Evolutionary conservation across 2,113 vertebrate species (phyloP), one percentile per base, ranked within the genome.

Genomic region (Podarcis muralis): DNA sequence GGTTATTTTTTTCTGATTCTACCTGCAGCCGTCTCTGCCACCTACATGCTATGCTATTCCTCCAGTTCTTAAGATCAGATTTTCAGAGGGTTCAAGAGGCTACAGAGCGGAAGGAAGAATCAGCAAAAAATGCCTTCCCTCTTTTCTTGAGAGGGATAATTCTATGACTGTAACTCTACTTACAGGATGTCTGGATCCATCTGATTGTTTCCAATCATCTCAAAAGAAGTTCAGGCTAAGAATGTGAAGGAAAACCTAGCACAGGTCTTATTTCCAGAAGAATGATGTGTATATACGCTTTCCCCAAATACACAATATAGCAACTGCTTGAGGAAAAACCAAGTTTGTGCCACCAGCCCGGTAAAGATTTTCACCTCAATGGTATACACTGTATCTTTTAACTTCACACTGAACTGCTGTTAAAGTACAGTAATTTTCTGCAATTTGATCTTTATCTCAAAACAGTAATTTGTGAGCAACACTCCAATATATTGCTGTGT

Each of bases 371-470:
- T 43, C 48, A 87, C 9, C 66, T 85, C 37, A 89, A 88, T 74
- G 25, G 11, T 87, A 59, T 27, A 76, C 43, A 25, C 20, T 69
- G 2, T 82, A 75, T 93, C 77, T 88, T 77, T 91, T 92, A 83
- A 72, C 2, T 91, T 94, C 23, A n/a, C 85, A 65, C 37, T 90
- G 87, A 94, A 89, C 15, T 89, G 84, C 48, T 86, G 68, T 57
- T 92, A 65, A 93, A 94, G 18, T 65, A 90, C n/a, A 90, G 86
- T 92, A 85, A 93, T 94, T 96, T 95, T 40, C 20, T 65, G 27
- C 69, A 86, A 37, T 92, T 93, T 78, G 40, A 83, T 88, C 81
- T 32, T 25, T 91, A 71, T 87, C 40, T 93, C 66, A 84, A 91
- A 88, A 65, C 20, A 12, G 5, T 85, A 90, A 95, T 93, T 93